Conservation (phyloP, 2,113 vertebrate genomes). For the Lepisosteus oculatus region DNA sequence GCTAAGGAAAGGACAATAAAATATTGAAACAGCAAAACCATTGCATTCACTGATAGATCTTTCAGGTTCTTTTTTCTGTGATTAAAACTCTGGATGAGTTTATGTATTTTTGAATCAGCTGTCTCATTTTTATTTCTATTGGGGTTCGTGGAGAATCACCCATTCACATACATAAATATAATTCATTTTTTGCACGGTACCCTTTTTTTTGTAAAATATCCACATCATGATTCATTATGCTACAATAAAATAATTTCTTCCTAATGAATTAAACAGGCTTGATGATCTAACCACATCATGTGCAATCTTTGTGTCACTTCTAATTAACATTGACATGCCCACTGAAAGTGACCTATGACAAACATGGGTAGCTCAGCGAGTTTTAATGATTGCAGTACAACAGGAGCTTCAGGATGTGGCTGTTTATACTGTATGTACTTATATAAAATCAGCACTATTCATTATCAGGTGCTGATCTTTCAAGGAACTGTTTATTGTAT, state of each 20-base stretch:
- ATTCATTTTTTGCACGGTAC: neutral
- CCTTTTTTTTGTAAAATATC: neutral
- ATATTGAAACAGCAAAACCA: no score
- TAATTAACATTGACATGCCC: constrained; percentile 52
- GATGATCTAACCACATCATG: constrained; percentile 33
- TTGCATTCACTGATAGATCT: no score
- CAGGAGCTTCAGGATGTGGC: no score
- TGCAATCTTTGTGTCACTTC: constrained; percentile 41
- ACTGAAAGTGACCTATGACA: constrained; percentile 35
- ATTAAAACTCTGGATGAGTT: no score
- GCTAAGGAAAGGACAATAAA: no score
- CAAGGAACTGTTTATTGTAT: neutral
- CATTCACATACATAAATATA: neutral
- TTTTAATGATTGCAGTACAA: neutral
- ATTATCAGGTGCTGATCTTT: neutral
- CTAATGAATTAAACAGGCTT: neutral
- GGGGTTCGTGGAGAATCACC: neutral
- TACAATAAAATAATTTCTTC: neutral
- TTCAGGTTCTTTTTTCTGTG: no score
- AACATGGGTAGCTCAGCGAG: constrained; percentile 27
- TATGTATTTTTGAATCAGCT: no score
- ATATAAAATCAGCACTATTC: neutral
- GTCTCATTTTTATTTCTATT: no score
- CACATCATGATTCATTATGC: neutral
- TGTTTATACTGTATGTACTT: neutral